A percentile compares a stretch with the other conserved stretches of the same genome.
These are phyloP conservation scores for Phrynocephalus forsythii DNA, from an alignment of 2,797 vertebrate species.

Conservation along the genomic window DNA sequence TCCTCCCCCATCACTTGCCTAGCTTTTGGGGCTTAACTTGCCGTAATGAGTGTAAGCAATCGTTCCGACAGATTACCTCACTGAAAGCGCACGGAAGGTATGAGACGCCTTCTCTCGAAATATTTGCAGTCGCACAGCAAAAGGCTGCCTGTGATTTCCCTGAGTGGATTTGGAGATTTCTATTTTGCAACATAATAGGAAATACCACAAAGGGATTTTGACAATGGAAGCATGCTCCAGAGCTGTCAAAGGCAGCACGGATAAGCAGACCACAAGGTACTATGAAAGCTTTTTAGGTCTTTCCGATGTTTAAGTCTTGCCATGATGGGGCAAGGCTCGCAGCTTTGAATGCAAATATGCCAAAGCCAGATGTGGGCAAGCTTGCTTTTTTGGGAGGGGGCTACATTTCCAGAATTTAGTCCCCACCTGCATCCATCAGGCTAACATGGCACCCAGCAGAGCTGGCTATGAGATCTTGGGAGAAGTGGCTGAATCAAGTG, in stretches of 20 bases:
- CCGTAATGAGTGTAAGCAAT: constrained; percentile 79
- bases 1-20: constrained; percentile 54
- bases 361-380: neutral
- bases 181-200: neutral
- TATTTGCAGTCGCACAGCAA: constrained; percentile 33
- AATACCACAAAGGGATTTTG: neutral
- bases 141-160: constrained; percentile 7
- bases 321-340: neutral
- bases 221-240: neutral
- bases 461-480: neutral
- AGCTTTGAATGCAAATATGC: neutral
- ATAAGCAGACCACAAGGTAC: neutral
- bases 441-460: neutral
- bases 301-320: neutral
- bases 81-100: constrained; percentile 30
- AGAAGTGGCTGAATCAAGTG: neutral
- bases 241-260: neutral
- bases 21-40: constrained; percentile 78
- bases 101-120: constrained; percentile 50
- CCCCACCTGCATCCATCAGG: neutral
- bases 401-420: neutral
- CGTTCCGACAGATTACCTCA: constrained; percentile 74
- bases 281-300: neutral
- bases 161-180: neutral
- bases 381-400: neutral